Evolutionary conservation across 2,797 vertebrate genomes (phyloP), one percentile per base, ranked within the genome.

Genomic region (Synaphobranchus kaupii): DNA sequence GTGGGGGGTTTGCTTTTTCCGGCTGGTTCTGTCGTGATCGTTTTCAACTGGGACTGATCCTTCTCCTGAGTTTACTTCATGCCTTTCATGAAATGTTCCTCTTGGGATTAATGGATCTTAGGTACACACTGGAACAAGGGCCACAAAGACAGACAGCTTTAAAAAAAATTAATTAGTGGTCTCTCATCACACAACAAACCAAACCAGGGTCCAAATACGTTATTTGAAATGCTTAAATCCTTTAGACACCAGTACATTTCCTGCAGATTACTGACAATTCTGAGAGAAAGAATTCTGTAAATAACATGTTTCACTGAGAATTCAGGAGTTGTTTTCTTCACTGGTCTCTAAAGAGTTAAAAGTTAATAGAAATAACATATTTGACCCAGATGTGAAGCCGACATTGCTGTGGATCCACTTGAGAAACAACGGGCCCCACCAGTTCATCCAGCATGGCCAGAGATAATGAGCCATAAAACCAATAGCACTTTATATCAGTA

Each of bases 81-180:
- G 90, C 90, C 91, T 93, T 95, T 95, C 95, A 96, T 96, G 94
- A 94, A 94, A 95, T 91, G 93, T 92, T 91, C 95, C 92, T 93
- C 92, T 94, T 91, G 94, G 94, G 94, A 94, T 93, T 94, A 94
- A 94, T 95, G 92, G 91, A 92, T 85, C 88, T 92, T 39, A 39
- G 39, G 39, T 0, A 2, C 39, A 39, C 39, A 2, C 3, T 91
- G 91, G 90, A 93, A 95, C 94, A 89, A 92, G 93, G 94, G 50
- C 92, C 91, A 90, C 85, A 22, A 83, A 89, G 88, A 89, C 87
- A 87, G 68, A 85, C 80, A 76, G 89, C 63, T 68, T 9, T 31
- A 85, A 56, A 85, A 39, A 15, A 31, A 52, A 15, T 31, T 58
- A 22, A 54, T 73, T 81, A 22, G 3, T 22, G 25, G 34, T 20